Evolutionary conservation across 2,113 vertebrate genomes (phyloP).

Genomic region (Varanus salvator): DNA sequence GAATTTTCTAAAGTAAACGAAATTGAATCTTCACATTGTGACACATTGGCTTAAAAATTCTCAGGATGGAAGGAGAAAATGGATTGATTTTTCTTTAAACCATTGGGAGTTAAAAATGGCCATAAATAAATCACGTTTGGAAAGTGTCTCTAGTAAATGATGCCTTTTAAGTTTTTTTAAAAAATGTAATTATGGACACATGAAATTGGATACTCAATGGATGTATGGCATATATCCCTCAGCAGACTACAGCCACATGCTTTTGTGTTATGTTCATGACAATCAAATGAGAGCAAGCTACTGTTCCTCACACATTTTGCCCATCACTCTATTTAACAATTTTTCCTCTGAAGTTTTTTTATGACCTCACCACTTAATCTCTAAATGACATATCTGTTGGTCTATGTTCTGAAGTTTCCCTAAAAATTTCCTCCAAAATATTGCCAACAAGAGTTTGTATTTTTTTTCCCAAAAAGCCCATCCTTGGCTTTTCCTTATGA

Average conservation of each 20-base stretch:
- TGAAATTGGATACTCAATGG: background rate
- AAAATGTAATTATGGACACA: background rate
- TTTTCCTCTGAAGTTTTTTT: background rate
- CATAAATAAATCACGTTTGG: background rate
- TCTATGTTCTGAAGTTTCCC: conserved; percentile 1
- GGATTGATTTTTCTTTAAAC: background rate
- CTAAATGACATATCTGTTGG: conserved; percentile 17
- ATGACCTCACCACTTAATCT: conserved; percentile 17
- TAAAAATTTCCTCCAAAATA: conserved; percentile 33
- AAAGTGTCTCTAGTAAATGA: background rate
- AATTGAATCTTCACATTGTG: background rate
- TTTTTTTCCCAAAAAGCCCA: conserved; percentile 12
- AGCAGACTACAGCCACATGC: background rate
- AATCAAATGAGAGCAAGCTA: background rate
- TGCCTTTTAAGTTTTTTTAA: background rate
- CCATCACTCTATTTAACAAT: conserved; percentile 7
- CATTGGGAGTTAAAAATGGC: background rate
- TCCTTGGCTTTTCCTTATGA: conserved; percentile 1
- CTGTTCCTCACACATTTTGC: background rate
- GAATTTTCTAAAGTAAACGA: too few relatives aligned
- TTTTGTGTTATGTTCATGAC: background rate
- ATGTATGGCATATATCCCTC: background rate
- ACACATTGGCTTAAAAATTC: background rate
- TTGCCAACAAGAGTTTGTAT: conserved; percentile 12
- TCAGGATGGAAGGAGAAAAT: background rate